Conservation (phyloP, 1,140 invertebrate species). For the Ceratina japonica region DNA sequence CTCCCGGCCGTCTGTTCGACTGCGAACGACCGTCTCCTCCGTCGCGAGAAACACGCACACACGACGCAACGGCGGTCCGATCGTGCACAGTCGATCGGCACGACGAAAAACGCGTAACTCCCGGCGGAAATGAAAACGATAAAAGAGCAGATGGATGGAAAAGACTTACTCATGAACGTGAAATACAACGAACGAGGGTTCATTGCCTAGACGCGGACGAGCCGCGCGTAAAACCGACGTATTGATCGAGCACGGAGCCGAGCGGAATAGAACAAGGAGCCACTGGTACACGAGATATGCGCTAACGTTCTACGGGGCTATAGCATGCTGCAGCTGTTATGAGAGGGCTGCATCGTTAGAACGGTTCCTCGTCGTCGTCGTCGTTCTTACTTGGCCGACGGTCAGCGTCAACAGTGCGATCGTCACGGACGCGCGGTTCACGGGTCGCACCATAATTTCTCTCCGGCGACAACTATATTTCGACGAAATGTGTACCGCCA, state of each 20-base stretch:
- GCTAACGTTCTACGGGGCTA: constrained; percentile 53
- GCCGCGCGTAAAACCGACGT: constrained; percentile 51
- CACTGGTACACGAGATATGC: constrained; percentile 52
- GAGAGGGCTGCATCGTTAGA: constrained; percentile 45
- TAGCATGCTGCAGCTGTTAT: constrained; percentile 47
- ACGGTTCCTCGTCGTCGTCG: constrained; percentile 26
- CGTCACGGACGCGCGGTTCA: constrained; percentile 29
- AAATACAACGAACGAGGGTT: constrained; percentile 52
- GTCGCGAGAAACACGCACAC: background rate
- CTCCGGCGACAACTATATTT: constrained; percentile 33
- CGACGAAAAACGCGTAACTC: background rate
- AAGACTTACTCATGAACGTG: constrained; percentile 55
- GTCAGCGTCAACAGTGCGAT: constrained; percentile 54
- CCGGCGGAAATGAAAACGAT: constrained; percentile 20
- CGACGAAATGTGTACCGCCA: constrained; percentile 8
- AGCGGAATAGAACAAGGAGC: constrained; percentile 47
- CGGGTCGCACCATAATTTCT: constrained; percentile 57
- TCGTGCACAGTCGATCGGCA: background rate
- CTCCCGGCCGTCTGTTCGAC: background rate
- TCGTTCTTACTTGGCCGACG: constrained; percentile 60
- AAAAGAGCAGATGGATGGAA: constrained; percentile 11
- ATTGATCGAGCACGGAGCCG: constrained; percentile 49
- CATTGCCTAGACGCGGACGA: constrained; percentile 55
- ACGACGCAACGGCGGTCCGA: background rate
- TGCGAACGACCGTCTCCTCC: constrained; percentile 9